Percentiles rank a stretch among this genome's conserved stretches.
Evolutionary conservation across 2,797 vertebrate genomes (phyloP).

Genomic region (Caiman crocodilus): DNA sequence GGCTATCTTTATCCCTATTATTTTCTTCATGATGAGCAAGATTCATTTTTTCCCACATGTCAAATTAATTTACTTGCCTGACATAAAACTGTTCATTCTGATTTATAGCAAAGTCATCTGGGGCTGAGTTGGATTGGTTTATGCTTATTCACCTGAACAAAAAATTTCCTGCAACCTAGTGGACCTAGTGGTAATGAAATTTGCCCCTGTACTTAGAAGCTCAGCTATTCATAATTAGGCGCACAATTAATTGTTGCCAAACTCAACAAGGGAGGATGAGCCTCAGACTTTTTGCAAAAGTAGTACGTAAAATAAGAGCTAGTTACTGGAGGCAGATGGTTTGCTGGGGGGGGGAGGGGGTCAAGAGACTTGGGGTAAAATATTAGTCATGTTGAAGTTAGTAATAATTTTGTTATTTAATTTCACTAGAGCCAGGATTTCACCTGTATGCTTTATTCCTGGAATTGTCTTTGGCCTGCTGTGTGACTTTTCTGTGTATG

Average conservation of each 20-base stretch:
- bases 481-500: not conserved
- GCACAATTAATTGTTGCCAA: not conserved
- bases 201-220: not conserved
- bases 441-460: not conserved
- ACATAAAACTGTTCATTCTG: not conserved
- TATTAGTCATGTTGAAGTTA: not conserved
- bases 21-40: not conserved
- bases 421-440: not conserved
- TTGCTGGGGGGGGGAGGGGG: rapidly evolving
- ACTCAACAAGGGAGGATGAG: not conserved
- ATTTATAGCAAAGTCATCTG: not conserved
- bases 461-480: not conserved
- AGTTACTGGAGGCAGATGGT: not conserved
- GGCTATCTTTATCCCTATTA: not conserved
- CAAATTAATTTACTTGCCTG: not conserved
- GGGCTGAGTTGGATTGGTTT: not conserved
- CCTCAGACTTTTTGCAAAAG: not conserved
- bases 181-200: not conserved
- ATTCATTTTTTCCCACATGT: not conserved
- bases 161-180: not conserved
- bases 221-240: not conserved
- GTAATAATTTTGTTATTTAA: not conserved
- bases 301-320: not conserved
- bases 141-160: not conserved
- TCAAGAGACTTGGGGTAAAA: not conserved